These are phyloP conservation scores for Mimachlamys varia DNA, from an alignment of 2,888 invertebrate genomes.

Conservation along the genomic window DNA sequence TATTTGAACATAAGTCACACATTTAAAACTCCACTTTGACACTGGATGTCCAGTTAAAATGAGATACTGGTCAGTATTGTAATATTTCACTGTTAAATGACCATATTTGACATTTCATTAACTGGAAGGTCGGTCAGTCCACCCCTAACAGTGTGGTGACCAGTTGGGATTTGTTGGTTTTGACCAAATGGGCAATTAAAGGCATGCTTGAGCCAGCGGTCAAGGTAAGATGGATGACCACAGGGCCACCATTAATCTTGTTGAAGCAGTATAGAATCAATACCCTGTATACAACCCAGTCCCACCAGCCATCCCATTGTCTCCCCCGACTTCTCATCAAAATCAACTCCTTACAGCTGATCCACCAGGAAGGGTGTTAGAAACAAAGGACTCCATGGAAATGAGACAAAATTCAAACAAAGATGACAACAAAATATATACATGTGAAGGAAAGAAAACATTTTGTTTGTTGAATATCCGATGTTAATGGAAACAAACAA, in stretches of 20 bases:
- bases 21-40: neutral
- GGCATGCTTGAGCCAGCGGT: conserved; percentile 25
- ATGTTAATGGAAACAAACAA: too few relatives aligned
- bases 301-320: neutral
- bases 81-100: neutral
- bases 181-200: conserved; percentile 18
- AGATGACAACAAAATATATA: too few relatives aligned
- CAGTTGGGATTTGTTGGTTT: conserved; percentile 26
- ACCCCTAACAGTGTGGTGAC: neutral
- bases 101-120: conserved; percentile 28
- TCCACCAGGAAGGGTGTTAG: too few relatives aligned
- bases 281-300: neutral
- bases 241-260: neutral
- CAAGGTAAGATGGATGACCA: conserved; percentile 22
- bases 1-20: neutral
- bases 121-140: neutral
- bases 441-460: too few relatives aligned
- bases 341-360: neutral
- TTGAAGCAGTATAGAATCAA: neutral
- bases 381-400: too few relatives aligned
- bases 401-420: too few relatives aligned
- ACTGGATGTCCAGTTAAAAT: neutral
- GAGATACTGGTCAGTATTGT: conserved; percentile 11
- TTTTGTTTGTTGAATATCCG: too few relatives aligned
- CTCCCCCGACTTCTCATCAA: neutral